Percentiles rank a stretch among this genome's conserved stretches.
Evolutionary conservation across 1,140 invertebrate species (phyloP).

Genomic region (Meteorus sp.): DNA sequence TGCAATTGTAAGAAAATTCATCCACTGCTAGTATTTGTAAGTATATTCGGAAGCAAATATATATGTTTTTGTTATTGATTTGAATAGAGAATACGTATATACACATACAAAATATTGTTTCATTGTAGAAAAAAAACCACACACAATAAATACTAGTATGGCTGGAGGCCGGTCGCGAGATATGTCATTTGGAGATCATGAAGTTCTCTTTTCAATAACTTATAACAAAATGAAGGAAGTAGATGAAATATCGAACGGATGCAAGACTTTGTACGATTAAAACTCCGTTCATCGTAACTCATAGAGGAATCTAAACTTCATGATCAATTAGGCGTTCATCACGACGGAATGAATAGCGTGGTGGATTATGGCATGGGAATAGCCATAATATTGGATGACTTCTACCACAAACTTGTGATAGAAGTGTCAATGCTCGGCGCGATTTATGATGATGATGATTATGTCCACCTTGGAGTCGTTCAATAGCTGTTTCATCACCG

Average conservation of each 20-base stretch:
- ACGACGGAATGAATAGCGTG: conserved; percentile 59
- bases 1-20: neutral
- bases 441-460: conserved; percentile 68
- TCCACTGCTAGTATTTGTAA: conserved; percentile 6
- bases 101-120: neutral
- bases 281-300: neutral
- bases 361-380: conserved; percentile 64
- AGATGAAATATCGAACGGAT: neutral
- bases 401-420: conserved; percentile 81
- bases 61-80: neutral
- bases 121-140: conserved; percentile 4
- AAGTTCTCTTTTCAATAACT: conserved; percentile 1
- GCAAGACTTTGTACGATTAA: neutral
- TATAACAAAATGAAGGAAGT: neutral
- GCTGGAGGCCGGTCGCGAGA: conserved; percentile 14
- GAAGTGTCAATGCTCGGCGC: conserved; percentile 66
- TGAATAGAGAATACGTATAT: conserved; percentile 12
- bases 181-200: conserved; percentile 5
- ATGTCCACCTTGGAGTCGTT: conserved; percentile 69
- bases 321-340: conserved; percentile 64
- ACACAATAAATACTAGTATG: neutral
- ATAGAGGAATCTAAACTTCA: conserved; percentile 55
- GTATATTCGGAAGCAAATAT: conserved; percentile 7
- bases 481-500: conserved; percentile 80
- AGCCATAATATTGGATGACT: conserved; percentile 70